Evolutionary conservation across 1,140 invertebrate species (phyloP).

Genomic region (Zaprionus camerounensis): DNA sequence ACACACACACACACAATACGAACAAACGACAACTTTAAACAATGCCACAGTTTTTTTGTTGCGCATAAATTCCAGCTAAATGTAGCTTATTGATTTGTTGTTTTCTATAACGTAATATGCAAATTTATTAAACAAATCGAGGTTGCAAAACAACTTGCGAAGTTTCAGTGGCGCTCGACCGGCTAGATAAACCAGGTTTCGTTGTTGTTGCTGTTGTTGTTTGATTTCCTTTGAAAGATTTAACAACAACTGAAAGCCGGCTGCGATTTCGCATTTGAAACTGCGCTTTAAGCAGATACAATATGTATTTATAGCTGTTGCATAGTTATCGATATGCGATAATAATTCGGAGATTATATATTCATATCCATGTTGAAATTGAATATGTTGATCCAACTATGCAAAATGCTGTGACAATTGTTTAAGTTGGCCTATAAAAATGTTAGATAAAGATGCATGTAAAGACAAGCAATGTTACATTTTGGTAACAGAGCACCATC

Average conservation of each 20-base stretch:
- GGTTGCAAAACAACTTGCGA: constrained; percentile 47
- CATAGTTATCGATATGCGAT: not conserved
- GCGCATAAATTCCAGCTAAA: constrained; percentile 42
- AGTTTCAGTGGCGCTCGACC: constrained; percentile 7
- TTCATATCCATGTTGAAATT: constrained; percentile 10
- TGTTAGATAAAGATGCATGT: not conserved
- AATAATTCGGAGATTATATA: constrained; percentile 23
- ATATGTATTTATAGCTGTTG: not conserved
- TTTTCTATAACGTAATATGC: constrained; percentile 66
- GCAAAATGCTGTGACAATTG: not conserved
- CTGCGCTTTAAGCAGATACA: constrained; percentile 10
- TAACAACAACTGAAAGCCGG: constrained; percentile 12
- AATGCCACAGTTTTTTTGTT: constrained; percentile 24
- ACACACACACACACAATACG: constrained; percentile 12
- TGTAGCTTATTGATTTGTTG: constrained; percentile 64
- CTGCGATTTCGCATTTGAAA: constrained; percentile 4
- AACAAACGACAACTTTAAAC: constrained; percentile 30
- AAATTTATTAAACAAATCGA: constrained; percentile 73
- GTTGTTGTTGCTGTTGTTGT: not conserved
- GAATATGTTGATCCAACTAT: not conserved
- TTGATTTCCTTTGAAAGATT: not conserved
- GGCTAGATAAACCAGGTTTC: not conserved
- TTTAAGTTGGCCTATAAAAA: not conserved
- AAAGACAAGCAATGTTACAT: not conserved
- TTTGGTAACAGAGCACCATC: not conserved